Evolutionary conservation across 35 echinoderm and acorn worm species (phyloP).

Genomic region (Lytechinus pictus): DNA sequence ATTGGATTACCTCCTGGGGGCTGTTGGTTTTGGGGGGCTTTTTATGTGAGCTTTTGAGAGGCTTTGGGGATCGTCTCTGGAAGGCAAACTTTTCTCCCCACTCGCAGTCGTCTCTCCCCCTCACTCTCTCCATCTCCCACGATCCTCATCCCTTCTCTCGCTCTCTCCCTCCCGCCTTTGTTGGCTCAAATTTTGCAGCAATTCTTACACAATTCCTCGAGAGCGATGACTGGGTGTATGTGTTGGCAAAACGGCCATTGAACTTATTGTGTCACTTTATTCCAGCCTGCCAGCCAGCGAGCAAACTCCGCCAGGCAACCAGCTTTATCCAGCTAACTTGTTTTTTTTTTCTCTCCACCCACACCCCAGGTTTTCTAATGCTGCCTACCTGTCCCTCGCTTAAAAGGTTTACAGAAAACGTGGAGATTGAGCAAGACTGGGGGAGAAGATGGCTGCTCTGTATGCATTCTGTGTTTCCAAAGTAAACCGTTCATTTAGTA

Average conservation of each 20-base stretch:
- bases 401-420: background rate
- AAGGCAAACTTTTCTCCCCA: constrained; percentile 38
- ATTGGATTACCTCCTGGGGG: constrained; percentile 47
- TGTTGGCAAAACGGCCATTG: constrained; percentile 44
- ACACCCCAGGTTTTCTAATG: background rate
- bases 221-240: constrained; percentile 12
- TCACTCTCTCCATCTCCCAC: background rate
- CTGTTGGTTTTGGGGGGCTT: constrained; percentile 56
- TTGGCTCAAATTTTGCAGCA: constrained; percentile 54
- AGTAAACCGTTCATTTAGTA: constrained; percentile 53
- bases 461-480: constrained; percentile 38
- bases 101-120: background rate
- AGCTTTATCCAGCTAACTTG: background rate
- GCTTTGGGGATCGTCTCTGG: constrained; percentile 47
- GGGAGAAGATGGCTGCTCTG: background rate
- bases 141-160: background rate
- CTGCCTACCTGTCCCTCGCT: background rate
- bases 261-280: constrained; percentile 39
- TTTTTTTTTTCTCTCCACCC: background rate
- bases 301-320: background rate
- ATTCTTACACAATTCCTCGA: constrained; percentile 48
- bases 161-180: constrained; percentile 32
- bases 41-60: constrained; percentile 54
- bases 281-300: background rate
- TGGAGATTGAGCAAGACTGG: background rate